phyloP scores from a whole-genome alignment of 2,797 vertebrate species.

The Aselliscus stoliczkanus region DNA sequence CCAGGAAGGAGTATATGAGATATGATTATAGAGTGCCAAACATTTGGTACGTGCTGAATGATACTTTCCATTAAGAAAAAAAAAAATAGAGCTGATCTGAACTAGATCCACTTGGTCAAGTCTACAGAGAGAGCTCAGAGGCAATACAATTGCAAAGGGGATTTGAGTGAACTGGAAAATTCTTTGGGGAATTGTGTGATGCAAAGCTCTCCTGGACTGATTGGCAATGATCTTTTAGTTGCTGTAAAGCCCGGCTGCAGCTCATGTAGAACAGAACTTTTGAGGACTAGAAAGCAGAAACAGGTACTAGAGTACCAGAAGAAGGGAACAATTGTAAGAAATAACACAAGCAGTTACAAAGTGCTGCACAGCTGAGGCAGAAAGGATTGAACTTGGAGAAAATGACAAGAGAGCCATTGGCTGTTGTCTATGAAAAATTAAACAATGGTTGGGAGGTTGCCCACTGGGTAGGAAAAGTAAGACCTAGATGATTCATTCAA shows the following conservation, averaged over 20 bases:
- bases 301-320: background rate
- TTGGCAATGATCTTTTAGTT: background rate
- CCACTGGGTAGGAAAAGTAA: fast-evolving
- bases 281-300: background rate
- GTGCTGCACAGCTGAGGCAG: background rate
- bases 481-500: background rate
- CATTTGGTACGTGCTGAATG: background rate
- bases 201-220: background rate
- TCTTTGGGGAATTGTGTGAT: background rate
- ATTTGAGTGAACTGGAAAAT: background rate
- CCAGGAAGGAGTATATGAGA: background rate
- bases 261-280: background rate
- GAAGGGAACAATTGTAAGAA: background rate
- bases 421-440: background rate
- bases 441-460: background rate
- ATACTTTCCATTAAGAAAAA: background rate
- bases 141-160: background rate
- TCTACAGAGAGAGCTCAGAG: background rate
- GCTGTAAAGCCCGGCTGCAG: background rate
- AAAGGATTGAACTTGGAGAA: background rate
- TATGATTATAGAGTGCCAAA: background rate
- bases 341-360: background rate
- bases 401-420: background rate
- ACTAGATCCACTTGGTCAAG: background rate
- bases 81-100: background rate